phyloP scores from a whole-genome alignment of 2,888 invertebrate species.

The Drosophila atroscutellata region DNA sequence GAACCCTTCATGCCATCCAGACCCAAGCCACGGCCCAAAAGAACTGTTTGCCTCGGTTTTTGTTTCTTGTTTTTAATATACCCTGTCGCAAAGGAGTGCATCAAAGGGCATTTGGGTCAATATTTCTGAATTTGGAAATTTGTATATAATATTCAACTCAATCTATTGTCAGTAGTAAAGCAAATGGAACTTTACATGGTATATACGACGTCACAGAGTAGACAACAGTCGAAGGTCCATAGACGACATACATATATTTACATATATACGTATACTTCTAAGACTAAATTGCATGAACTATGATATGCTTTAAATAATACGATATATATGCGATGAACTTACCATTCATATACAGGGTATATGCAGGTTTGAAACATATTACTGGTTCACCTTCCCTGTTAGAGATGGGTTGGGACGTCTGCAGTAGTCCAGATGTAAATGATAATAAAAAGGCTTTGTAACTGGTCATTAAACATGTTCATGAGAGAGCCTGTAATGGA shows the following conservation, averaged over 20 bases:
- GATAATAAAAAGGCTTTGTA: slow-evolving; percentile 50
- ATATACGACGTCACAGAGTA: neutral
- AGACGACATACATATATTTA: too few relatives aligned
- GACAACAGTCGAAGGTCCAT: too few relatives aligned
- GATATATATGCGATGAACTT: neutral
- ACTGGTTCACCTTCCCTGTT: neutral
- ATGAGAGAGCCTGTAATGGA: slow-evolving; percentile 11
- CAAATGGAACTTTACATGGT: neutral
- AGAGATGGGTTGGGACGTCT: neutral
- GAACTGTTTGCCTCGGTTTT: neutral
- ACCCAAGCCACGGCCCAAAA: neutral
- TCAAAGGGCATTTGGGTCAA: neutral
- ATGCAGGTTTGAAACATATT: neutral
- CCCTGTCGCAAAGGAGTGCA: neutral
- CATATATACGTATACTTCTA: too few relatives aligned
- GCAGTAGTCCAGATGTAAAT: slow-evolving; percentile 48
- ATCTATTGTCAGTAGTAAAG: neutral
- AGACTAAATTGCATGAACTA: too few relatives aligned
- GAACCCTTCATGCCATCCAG: neutral
- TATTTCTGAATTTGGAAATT: too few relatives aligned
- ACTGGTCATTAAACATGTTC: slow-evolving; percentile 48
- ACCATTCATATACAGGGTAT: slow-evolving; percentile 12
- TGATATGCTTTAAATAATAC: neutral
- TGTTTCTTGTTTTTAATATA: slow-evolving; percentile 11
- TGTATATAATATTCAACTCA: too few relatives aligned